Conservation (phyloP, 2,113 vertebrate species). For the Muntiacus reevesi region DNA sequence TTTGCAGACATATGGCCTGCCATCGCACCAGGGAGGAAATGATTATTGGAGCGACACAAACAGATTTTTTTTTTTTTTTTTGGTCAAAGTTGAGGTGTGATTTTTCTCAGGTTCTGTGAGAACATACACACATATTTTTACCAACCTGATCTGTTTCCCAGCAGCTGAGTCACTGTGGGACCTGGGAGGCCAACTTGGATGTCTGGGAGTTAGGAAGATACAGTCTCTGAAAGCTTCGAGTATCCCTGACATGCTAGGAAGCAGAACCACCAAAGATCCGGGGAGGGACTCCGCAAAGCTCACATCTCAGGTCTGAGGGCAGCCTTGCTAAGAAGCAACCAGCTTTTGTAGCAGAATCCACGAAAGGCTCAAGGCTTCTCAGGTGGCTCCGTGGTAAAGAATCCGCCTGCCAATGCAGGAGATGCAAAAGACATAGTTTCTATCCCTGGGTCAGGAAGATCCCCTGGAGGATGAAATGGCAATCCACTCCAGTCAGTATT, state of each 20-base stretch:
- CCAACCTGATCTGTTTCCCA: conserved; percentile 82
- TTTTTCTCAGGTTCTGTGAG: conserved; percentile 87
- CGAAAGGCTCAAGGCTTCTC: neutral
- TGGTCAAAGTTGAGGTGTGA: conserved; percentile 84
- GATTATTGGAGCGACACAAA: conserved; percentile 80
- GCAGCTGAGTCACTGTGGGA: conserved; percentile 79
- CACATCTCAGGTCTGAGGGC: neutral
- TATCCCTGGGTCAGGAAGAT: neutral
- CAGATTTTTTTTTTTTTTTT: conserved; percentile 76
- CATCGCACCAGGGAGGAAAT: conserved; percentile 77
- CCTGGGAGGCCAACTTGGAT: conserved; percentile 72
- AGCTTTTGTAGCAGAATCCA: neutral
- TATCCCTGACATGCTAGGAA: neutral
- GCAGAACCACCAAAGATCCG: neutral
- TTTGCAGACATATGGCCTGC: conserved; percentile 79
- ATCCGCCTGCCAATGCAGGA: neutral
- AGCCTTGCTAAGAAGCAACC: neutral
- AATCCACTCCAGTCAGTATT: neutral
- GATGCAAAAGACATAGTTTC: neutral
- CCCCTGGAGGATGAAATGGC: neutral
- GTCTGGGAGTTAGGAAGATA: conserved; percentile 49
- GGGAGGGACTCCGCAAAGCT: neutral
- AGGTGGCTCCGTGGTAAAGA: neutral
- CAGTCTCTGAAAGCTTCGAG: conserved; percentile 38
- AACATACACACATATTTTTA: conserved; percentile 84